These are phyloP conservation scores for Notamacropus eugenii DNA, from an alignment of 2,797 vertebrate genomes.

Conservation along the genomic window DNA sequence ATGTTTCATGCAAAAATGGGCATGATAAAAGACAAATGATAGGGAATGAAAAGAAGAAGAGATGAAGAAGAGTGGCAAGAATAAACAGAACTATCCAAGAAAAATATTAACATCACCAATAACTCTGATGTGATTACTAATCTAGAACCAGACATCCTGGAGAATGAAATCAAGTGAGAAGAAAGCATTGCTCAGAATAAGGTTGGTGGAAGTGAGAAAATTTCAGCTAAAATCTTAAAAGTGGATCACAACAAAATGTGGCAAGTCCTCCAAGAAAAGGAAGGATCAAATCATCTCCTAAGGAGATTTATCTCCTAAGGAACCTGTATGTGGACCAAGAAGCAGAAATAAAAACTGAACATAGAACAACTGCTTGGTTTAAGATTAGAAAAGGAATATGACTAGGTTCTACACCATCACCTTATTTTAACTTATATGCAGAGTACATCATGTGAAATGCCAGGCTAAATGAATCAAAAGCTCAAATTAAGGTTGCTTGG, in stretches of 20 bases:
- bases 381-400: not conserved
- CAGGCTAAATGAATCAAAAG: not conserved
- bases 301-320: not conserved
- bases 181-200: not conserved
- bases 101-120: not conserved
- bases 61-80: not conserved
- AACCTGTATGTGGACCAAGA: not conserved
- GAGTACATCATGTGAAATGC: not conserved
- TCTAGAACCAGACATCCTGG: not conserved
- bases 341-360: not conserved
- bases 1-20: not conserved
- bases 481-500: not conserved
- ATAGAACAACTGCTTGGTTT: not conserved
- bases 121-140: not conserved
- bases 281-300: not conserved
- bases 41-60: not conserved
- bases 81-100: not conserved
- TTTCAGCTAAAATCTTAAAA: not conserved
- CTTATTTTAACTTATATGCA: not conserved
- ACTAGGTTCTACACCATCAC: not conserved
- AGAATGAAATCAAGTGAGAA: not conserved
- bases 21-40: not conserved
- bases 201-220: not conserved
- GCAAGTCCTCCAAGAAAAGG: not conserved
- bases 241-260: not conserved